These are phyloP conservation scores for Heliocidaris tuberculata DNA, from an alignment of 35 echinoderm and acorn worm genomes.

Conservation along the genomic window DNA sequence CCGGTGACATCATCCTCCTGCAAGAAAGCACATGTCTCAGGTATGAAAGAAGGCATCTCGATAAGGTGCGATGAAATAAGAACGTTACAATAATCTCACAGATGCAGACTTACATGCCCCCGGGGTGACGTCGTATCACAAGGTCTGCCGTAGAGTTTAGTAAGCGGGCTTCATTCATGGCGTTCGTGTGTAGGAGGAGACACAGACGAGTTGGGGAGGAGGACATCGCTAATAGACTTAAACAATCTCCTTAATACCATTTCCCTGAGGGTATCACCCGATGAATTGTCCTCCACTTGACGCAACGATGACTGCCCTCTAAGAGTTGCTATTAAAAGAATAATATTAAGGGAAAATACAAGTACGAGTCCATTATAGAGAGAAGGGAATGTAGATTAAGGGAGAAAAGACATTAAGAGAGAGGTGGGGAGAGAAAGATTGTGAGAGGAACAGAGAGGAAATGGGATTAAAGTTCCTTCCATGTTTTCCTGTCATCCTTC, in stretches of 20 bases:
- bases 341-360: background rate
- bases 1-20: background rate
- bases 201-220: background rate
- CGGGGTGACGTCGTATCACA: background rate
- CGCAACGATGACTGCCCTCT: background rate
- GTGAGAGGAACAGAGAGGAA: background rate
- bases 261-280: background rate
- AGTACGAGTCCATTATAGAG: background rate
- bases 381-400: background rate
- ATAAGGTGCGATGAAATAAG: background rate
- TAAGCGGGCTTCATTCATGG: background rate
- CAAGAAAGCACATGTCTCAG: background rate
- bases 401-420: background rate
- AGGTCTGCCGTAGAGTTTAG: background rate
- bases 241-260: constrained; percentile 18
- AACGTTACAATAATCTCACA: constrained; percentile 1
- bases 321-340: background rate
- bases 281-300: constrained; percentile 9
- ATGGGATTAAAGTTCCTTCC: background rate
- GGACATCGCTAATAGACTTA: constrained; percentile 10
- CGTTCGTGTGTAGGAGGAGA: constrained; percentile 6
- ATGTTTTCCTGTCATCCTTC: background rate
- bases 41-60: background rate
- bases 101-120: background rate
- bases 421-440: background rate